phyloP scores from a whole-genome alignment of 1,140 invertebrate species.

The Metaphire vulgaris region DNA sequence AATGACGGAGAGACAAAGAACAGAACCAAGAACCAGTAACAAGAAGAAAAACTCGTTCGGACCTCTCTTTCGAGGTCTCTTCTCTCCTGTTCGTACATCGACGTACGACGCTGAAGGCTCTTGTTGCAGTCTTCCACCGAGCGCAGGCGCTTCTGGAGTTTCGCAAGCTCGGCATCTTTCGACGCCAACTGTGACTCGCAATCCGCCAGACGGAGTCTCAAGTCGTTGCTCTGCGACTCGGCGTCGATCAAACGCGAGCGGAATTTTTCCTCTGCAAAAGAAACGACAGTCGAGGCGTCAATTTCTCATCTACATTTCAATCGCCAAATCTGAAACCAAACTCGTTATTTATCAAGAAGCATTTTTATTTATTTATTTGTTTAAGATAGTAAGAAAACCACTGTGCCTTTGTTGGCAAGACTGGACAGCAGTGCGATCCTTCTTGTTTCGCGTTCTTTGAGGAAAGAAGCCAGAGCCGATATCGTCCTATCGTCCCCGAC shows the following conservation, averaged over 20 bases:
- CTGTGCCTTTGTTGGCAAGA: too few species aligned
- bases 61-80: constrained; percentile 36
- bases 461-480: not conserved
- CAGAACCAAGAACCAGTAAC: not conserved
- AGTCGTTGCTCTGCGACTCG: constrained; percentile 48
- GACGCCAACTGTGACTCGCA: constrained; percentile 42
- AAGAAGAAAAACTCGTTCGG: too few species aligned
- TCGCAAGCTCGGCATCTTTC: constrained; percentile 39
- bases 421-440: constrained; percentile 10
- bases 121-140: constrained; percentile 40
- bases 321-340: too few species aligned
- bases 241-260: constrained; percentile 48
- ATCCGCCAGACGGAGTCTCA: constrained; percentile 36
- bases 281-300: too few species aligned
- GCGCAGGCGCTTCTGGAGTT: constrained; percentile 41
- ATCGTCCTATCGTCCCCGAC: not conserved
- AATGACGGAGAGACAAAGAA: not conserved
- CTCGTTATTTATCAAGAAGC: too few species aligned
- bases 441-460: constrained; percentile 16
- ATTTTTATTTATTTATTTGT: too few species aligned
- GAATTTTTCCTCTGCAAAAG: constrained; percentile 42
- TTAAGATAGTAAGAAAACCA: too few species aligned
- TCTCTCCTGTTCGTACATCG: constrained; percentile 53
- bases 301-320: too few species aligned
- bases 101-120: constrained; percentile 41